These are phyloP conservation scores for Murina feae DNA, from an alignment of 2,113 vertebrate genomes.

Conservation along the genomic window DNA sequence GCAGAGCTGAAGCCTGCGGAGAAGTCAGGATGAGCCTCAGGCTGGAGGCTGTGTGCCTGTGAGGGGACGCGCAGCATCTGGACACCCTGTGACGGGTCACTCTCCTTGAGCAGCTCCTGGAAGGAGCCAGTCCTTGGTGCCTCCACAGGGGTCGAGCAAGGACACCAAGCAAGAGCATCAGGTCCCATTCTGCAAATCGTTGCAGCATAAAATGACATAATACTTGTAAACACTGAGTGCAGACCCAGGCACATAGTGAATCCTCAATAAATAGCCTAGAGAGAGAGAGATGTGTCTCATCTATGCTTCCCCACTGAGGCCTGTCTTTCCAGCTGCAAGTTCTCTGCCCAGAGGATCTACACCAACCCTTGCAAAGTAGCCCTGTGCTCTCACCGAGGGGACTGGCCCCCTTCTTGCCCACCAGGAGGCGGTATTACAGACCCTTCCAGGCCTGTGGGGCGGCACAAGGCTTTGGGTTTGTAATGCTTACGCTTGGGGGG, in stretches of 20 bases:
- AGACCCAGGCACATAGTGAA: background rate
- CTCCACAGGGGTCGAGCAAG: background rate
- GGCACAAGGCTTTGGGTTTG: background rate
- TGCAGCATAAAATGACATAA: background rate
- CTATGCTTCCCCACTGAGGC: background rate
- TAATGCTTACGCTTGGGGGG: background rate
- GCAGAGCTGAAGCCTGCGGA: background rate
- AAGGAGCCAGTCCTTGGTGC: background rate
- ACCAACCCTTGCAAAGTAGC: background rate
- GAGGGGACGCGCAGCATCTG: background rate
- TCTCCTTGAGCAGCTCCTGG: background rate
- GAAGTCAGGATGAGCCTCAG: background rate
- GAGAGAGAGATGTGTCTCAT: background rate
- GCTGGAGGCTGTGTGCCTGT: background rate
- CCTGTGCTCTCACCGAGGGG: too few relatives aligned
- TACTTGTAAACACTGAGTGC: background rate
- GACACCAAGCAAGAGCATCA: too few relatives aligned
- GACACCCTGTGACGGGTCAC: background rate
- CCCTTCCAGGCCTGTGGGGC: fast-evolving
- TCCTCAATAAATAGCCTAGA: background rate
- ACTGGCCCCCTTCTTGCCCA: background rate
- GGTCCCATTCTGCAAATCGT: too few relatives aligned
- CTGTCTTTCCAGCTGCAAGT: background rate
- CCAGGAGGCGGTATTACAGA: background rate
- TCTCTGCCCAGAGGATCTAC: background rate